A percentile compares a stretch with the other conserved stretches of the same genome.
These are phyloP conservation scores for Scaptomyza hsui DNA, from an alignment of 1,140 invertebrate genomes.

Conservation along the genomic window DNA sequence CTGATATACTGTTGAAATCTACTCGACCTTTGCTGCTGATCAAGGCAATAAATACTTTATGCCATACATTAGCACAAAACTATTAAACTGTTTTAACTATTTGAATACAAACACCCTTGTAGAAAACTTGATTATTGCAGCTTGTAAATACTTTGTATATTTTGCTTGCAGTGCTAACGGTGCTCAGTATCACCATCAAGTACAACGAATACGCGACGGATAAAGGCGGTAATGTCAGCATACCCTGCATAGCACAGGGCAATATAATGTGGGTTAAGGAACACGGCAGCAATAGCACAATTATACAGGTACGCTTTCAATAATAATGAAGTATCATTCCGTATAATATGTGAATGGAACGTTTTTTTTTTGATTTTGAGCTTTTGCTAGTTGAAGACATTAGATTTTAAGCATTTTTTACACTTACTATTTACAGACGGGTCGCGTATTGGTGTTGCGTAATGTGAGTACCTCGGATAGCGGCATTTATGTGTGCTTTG, in stretches of 20 bases:
- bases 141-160: neutral
- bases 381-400: no score
- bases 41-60: no score
- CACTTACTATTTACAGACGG: conserved; percentile 52
- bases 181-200: conserved; percentile 81
- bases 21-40: no score
- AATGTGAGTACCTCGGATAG: conserved; percentile 74
- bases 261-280: conserved; percentile 83
- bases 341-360: no score
- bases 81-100: no score
- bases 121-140: neutral
- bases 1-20: no score
- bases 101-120: no score
- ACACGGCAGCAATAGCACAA: conserved; percentile 72
- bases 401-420: neutral
- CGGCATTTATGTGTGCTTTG: conserved; percentile 81
- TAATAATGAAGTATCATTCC: no score
- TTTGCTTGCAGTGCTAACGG: conserved; percentile 74
- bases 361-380: no score
- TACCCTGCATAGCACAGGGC: conserved; percentile 77
- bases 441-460: conserved; percentile 67
- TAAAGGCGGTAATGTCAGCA: conserved; percentile 81
- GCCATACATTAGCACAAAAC: no score
- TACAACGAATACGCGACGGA: conserved; percentile 83
- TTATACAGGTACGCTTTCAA: conserved; percentile 64